Evolutionary conservation across 1,140 invertebrate genomes (phyloP).

Genomic region (Drosophila pachea): DNA sequence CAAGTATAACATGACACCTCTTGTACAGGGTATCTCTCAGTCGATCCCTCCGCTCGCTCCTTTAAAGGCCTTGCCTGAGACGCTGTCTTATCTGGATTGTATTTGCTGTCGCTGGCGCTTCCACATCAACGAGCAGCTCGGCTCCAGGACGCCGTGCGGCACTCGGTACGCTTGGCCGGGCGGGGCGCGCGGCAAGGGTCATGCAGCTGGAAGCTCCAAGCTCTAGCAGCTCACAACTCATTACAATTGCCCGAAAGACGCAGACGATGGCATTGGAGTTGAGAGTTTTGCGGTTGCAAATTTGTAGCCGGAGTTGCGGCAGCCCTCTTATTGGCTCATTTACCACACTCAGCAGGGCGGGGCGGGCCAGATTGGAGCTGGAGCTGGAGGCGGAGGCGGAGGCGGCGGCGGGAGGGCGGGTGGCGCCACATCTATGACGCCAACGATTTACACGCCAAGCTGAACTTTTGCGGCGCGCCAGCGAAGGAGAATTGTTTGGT

Average conservation of each 20-base stretch:
- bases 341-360: conserved; percentile 30
- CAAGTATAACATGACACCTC: too few species aligned
- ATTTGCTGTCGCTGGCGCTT: conserved; percentile 43
- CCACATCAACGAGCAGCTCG: conserved; percentile 35
- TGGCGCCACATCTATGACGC: conserved; percentile 36
- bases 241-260: conserved; percentile 29
- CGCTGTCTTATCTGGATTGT: conserved; percentile 35
- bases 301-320: conserved; percentile 8
- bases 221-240: conserved; percentile 34
- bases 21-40: neutral
- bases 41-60: too few species aligned
- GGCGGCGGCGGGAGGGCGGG: conserved; percentile 1
- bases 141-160: conserved; percentile 5
- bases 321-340: conserved; percentile 51
- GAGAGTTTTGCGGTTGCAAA: neutral
- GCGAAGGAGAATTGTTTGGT: conserved; percentile 15
- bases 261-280: conserved; percentile 7
- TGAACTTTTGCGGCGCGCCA: conserved; percentile 39
- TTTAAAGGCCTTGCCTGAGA: neutral
- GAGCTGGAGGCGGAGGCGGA: neutral
- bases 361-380: neutral
- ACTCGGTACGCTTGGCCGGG: neutral
- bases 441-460: conserved; percentile 48
- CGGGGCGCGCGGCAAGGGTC: neutral
- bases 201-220: neutral